phyloP scores from a whole-genome alignment of 2,888 invertebrate genomes.

The Nymphalis urticae region DNA sequence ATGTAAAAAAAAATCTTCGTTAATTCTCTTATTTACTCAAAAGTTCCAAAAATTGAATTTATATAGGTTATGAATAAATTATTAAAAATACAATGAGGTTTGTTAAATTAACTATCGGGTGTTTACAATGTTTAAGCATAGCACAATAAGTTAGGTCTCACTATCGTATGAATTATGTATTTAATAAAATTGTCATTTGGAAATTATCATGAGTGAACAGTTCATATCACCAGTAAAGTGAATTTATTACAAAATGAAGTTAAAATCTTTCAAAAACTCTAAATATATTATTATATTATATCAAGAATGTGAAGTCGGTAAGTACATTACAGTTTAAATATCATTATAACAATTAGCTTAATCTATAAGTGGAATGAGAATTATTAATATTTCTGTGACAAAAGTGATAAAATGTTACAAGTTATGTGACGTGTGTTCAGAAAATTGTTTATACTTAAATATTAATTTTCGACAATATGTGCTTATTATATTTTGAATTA shows the following conservation, averaged over 20 bases:
- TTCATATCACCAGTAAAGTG: too few relatives aligned
- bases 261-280: not conserved
- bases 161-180: too few relatives aligned
- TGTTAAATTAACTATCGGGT: too few relatives aligned
- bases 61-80: too few relatives aligned
- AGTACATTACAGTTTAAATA: conserved; percentile 22
- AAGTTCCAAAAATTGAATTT: too few relatives aligned
- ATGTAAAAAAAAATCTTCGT: not conserved
- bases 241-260: not conserved
- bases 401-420: conserved; percentile 21
- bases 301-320: conserved; percentile 19
- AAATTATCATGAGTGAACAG: not conserved
- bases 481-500: not conserved
- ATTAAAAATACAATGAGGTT: too few relatives aligned
- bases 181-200: too few relatives aligned
- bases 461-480: conserved; percentile 1
- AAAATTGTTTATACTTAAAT: conserved; percentile 4
- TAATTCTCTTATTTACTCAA: not conserved
- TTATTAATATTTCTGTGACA: conserved; percentile 19
- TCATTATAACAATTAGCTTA: conserved; percentile 25
- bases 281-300: not conserved
- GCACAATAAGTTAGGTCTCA: too few relatives aligned
- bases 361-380: conserved; percentile 31
- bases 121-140: too few relatives aligned
- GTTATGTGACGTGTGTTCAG: not conserved